These are phyloP conservation scores for Ceriagrion tenellum DNA, from an alignment of 2,888 invertebrate species.

Conservation along the genomic window DNA sequence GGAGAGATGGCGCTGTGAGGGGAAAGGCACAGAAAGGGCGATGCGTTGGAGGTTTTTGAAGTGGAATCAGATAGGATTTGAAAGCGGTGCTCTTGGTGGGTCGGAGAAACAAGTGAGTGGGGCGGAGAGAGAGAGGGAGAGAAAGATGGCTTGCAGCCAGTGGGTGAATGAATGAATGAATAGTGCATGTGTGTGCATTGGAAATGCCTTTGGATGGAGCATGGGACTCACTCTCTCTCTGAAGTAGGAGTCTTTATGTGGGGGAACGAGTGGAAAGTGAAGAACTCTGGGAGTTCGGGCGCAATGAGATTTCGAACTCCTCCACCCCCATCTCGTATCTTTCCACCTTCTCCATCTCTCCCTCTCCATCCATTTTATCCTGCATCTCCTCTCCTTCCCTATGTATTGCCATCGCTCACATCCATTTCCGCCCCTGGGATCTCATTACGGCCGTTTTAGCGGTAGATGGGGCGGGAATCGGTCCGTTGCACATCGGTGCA, in stretches of 20 bases:
- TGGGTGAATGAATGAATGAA: not conserved
- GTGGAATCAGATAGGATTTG: slow-evolving; percentile 1
- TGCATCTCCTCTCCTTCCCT: not conserved
- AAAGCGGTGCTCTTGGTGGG: not conserved
- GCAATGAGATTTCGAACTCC: slow-evolving; percentile 41
- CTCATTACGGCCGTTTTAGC: slow-evolving; percentile 27
- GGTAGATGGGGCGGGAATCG: slow-evolving; percentile 38
- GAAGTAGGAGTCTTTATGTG: slow-evolving; percentile 21
- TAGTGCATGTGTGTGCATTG: slow-evolving; percentile 18
- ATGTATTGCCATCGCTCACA: not conserved
- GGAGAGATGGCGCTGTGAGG: not conserved
- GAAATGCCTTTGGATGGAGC: not conserved
- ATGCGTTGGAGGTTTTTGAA: not conserved
- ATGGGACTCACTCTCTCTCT: not conserved
- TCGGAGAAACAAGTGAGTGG: not conserved
- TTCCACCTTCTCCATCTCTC: not conserved
- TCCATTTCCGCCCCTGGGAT: not conserved
- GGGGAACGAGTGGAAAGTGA: slow-evolving; percentile 18
- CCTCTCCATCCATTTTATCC: not conserved
- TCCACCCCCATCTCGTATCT: not conserved
- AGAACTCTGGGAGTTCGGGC: not conserved
- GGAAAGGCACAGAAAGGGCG: not conserved
- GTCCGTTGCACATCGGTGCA: slow-evolving; percentile 35
- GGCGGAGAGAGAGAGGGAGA: not conserved
- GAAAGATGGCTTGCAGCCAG: not conserved